phyloP scores from a whole-genome alignment of 2,797 vertebrate genomes.

The Podarcis siculus region DNA sequence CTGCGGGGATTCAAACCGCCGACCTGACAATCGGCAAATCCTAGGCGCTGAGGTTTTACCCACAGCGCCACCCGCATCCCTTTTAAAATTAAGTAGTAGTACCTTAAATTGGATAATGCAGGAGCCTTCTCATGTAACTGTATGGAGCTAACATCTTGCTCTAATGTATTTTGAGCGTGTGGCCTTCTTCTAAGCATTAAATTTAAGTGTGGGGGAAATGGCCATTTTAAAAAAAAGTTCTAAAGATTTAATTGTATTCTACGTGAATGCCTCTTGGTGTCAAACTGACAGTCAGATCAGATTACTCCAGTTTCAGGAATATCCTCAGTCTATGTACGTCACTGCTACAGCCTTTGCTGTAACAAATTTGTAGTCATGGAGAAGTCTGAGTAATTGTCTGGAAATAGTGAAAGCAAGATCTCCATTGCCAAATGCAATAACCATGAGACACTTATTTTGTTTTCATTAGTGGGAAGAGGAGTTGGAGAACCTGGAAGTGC shows the following conservation, averaged over 20 bases:
- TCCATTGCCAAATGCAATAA: not conserved
- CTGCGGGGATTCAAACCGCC: too few relatives aligned
- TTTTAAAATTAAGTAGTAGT: too few relatives aligned
- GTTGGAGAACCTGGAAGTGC: slow-evolving; percentile 66
- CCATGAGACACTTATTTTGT: not conserved
- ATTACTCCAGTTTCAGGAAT: not conserved
- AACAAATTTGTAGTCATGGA: not conserved
- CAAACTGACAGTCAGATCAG: not conserved
- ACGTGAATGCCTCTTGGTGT: not conserved
- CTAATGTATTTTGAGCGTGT: not conserved
- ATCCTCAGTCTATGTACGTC: not conserved
- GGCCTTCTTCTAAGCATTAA: not conserved
- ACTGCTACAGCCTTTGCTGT: not conserved
- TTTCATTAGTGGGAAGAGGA: slow-evolving; percentile 70
- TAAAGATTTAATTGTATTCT: not conserved
- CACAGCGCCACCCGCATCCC: too few relatives aligned
- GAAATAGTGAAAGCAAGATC: not conserved
- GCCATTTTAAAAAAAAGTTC: not conserved
- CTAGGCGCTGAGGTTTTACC: too few relatives aligned
- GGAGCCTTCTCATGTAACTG: not conserved
- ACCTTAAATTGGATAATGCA: not conserved
- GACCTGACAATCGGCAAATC: too few relatives aligned
- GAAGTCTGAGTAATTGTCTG: not conserved
- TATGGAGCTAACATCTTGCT: not conserved
- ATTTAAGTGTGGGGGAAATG: too few relatives aligned